phyloP scores from a whole-genome alignment of 2,113 vertebrate species.

The Bostrychus sinensis region DNA sequence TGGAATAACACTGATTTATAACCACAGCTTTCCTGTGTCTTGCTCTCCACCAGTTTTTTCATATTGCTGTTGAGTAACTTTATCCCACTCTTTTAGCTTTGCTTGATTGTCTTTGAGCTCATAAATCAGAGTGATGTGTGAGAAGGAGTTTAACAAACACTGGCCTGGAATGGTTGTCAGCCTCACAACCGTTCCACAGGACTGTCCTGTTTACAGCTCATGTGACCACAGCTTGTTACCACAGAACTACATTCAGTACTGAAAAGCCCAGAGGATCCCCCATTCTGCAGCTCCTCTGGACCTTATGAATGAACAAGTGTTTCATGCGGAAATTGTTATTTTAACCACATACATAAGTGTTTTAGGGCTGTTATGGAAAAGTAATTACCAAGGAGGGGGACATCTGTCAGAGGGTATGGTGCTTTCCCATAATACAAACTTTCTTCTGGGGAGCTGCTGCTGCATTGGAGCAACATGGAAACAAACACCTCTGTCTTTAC shows the following conservation, averaged over 20 bases:
- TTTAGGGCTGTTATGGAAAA: constrained; percentile 70
- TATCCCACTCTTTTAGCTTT: too few relatives aligned
- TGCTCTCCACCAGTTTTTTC: too few relatives aligned
- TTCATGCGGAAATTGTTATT: constrained; percentile 71
- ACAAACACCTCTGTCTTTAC: neutral
- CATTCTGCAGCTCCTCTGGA: constrained; percentile 6
- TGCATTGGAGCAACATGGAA: constrained; percentile 42
- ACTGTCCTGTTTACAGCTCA: neutral
- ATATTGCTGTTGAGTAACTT: too few relatives aligned
- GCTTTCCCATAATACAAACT: constrained; percentile 48
- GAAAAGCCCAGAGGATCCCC: constrained; percentile 28
- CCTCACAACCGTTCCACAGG: too few relatives aligned
- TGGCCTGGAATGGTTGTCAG: too few relatives aligned
- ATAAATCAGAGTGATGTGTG: too few relatives aligned
- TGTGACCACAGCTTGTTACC: neutral
- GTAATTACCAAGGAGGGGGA: constrained; percentile 59
- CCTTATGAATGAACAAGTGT: constrained; percentile 63
- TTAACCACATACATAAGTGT: constrained; percentile 63
- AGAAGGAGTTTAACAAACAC: too few relatives aligned
- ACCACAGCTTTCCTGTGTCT: too few relatives aligned
- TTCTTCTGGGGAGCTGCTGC: constrained; percentile 40
- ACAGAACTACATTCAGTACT: neutral
- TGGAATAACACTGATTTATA: too few relatives aligned
- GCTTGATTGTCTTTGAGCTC: too few relatives aligned
- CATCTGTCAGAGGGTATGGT: constrained; percentile 49